These are phyloP conservation scores for Macrotus californicus DNA, from an alignment of 2,113 vertebrate genomes.

Conservation along the genomic window DNA sequence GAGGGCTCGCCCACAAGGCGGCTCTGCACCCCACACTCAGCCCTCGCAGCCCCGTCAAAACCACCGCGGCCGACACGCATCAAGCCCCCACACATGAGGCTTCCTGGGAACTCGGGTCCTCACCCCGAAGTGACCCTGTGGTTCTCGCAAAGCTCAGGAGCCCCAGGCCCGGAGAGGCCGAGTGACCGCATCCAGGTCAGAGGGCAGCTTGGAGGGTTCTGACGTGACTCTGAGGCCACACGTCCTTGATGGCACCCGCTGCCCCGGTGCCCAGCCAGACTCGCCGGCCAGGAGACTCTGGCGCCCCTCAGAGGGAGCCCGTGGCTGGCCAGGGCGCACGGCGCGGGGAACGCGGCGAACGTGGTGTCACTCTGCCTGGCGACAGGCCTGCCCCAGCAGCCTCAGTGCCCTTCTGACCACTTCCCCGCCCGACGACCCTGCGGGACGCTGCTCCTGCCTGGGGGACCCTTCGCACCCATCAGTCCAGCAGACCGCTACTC, in stretches of 20 bases:
- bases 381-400: neutral
- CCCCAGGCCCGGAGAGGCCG: neutral
- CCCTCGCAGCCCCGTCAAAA: neutral
- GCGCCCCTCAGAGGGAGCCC: neutral
- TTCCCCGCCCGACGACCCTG: neutral
- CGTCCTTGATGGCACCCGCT: accelerated
- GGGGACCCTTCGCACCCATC: neutral
- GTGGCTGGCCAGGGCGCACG: too few relatives aligned
- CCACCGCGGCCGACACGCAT: neutral
- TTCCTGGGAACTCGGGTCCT: neutral
- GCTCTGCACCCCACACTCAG: neutral
- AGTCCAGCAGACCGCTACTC: neutral
- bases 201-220: neutral
- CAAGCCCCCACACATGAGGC: neutral
- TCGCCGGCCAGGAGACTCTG: neutral
- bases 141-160: neutral
- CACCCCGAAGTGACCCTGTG: neutral
- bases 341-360: neutral
- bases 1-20: neutral
- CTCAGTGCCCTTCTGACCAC: accelerated
- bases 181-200: neutral
- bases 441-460: neutral
- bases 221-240: neutral
- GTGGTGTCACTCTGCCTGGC: neutral
- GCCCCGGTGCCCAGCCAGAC: too few relatives aligned